These are phyloP conservation scores for Diadromus collaris DNA, from an alignment of 2,888 invertebrate genomes.

Conservation along the genomic window DNA sequence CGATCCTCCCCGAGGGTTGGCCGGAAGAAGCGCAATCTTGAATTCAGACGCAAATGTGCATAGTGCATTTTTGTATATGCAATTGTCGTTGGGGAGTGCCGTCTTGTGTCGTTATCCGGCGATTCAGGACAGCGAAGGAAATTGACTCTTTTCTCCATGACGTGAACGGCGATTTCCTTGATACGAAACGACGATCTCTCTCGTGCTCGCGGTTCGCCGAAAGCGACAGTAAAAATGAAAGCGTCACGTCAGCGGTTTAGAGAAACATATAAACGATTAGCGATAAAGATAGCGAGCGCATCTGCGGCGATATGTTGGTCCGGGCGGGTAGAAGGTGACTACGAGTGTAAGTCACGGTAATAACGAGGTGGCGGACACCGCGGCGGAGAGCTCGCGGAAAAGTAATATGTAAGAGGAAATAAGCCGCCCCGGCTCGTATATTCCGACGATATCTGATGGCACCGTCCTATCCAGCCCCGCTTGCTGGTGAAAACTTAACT, in stretches of 20 bases:
- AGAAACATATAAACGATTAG: conserved; percentile 32
- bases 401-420: conserved; percentile 75
- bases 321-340: conserved; percentile 26
- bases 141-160: background rate
- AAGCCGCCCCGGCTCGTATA: conserved; percentile 73
- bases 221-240: background rate
- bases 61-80: background rate
- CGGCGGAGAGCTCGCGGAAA: conserved; percentile 55
- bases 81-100: background rate
- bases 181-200: background rate
- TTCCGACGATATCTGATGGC: conserved; percentile 74
- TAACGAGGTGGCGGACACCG: conserved; percentile 40
- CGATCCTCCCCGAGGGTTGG: background rate
- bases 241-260: conserved; percentile 15
- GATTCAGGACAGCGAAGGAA: conserved; percentile 24
- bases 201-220: background rate
- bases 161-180: background rate
- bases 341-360: conserved; percentile 46
- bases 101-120: too few species aligned
- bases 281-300: conserved; percentile 30
- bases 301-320: conserved; percentile 8
- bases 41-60: background rate
- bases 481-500: conserved; percentile 74
- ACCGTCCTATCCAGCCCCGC: conserved; percentile 63
- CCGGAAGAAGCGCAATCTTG: background rate